Evolutionary conservation across 2,113 vertebrate species (phyloP).

Genomic region (Empidonax traillii): DNA sequence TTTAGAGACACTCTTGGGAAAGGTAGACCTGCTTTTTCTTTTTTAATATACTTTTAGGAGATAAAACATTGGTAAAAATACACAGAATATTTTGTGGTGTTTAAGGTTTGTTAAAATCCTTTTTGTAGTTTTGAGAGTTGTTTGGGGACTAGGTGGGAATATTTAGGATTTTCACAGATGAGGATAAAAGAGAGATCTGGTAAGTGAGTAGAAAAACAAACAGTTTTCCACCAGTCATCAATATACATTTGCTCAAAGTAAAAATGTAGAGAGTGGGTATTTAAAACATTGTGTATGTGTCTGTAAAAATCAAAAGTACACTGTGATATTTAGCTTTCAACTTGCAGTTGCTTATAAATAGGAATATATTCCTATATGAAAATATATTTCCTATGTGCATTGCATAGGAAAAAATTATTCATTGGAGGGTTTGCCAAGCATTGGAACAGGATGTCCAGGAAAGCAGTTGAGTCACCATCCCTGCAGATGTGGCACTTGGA

Average conservation of each 20-base stretch:
- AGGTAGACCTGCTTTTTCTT: not conserved
- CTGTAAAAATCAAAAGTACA: conserved; percentile 6
- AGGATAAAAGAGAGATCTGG: conserved; percentile 35
- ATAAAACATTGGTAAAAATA: not conserved
- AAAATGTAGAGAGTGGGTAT: not conserved
- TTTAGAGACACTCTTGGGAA: not conserved
- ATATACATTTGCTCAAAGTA: not conserved
- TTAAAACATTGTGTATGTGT: not conserved
- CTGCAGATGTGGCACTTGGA: not conserved
- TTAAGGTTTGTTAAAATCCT: not conserved
- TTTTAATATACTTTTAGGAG: not conserved
- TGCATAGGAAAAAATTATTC: not conserved
- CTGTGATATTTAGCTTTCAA: not conserved
- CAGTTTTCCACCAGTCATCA: conserved; percentile 16
- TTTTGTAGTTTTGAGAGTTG: not conserved
- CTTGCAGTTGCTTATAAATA: not conserved
- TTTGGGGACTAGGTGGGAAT: not conserved
- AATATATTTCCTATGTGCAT: not conserved
- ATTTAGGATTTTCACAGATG: not conserved
- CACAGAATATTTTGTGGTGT: not conserved
- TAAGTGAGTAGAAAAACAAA: conserved; percentile 7
- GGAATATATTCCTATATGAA: not conserved
- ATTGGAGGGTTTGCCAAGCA: not conserved
- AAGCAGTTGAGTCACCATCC: not conserved
- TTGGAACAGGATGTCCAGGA: not conserved